These are phyloP conservation scores for Sarcoramphus papa DNA, from an alignment of 2,797 vertebrate genomes.

Conservation along the genomic window DNA sequence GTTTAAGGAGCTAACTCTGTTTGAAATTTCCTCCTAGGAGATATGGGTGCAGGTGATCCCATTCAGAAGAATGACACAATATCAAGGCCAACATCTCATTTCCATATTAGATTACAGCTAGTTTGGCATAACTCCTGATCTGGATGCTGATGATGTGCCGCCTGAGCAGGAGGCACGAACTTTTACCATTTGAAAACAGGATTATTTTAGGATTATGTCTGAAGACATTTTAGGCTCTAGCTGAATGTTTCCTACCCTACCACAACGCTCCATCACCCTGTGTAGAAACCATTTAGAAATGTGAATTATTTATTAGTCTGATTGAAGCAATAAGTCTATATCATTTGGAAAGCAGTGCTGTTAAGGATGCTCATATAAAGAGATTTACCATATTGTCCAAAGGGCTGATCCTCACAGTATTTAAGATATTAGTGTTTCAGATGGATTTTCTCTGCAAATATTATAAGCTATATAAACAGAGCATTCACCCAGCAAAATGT, in stretches of 20 bases:
- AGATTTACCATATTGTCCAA: background rate
- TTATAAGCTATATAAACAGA: background rate
- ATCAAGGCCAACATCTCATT: conserved; percentile 86
- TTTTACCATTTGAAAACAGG: conserved; percentile 59
- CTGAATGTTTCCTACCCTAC: background rate
- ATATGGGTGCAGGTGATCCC: conserved; percentile 88
- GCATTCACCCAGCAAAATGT: background rate
- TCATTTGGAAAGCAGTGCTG: background rate
- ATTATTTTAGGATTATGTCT: conserved; percentile 62
- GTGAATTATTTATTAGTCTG: conserved; percentile 42
- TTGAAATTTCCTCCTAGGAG: conserved; percentile 86
- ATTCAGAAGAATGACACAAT: conserved; percentile 87
- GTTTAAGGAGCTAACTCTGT: conserved; percentile 96
- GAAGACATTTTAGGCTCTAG: conserved; percentile 41
- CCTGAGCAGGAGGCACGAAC: conserved; percentile 66
- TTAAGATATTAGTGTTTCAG: background rate
- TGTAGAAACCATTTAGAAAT: conserved; percentile 19
- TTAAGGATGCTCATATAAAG: background rate
- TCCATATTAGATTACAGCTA: conserved; percentile 92
- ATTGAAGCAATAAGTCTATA: conserved; percentile 10
- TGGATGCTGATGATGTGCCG: conserved; percentile 70
- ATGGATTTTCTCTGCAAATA: background rate
- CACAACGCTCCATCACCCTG: background rate
- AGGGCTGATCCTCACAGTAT: background rate
- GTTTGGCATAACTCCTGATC: conserved; percentile 85